A percentile compares a stretch with the other conserved stretches of the same genome.
These are phyloP conservation scores for Manis javanica DNA, from an alignment of 2,797 vertebrate genomes.

Conservation along the genomic window DNA sequence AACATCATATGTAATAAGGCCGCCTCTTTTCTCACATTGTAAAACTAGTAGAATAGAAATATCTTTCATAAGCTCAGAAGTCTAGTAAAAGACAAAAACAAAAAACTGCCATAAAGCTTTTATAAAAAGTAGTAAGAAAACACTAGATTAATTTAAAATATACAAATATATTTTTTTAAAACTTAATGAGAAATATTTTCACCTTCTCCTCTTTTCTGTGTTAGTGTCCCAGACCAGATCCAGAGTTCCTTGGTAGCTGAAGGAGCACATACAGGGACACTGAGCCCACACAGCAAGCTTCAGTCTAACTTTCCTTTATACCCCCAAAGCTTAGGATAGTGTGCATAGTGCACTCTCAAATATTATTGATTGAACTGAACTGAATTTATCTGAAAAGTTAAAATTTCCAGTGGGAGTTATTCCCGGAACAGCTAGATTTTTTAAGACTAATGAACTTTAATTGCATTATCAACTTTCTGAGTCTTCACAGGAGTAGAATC, in stretches of 20 bases:
- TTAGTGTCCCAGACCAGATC: not conserved
- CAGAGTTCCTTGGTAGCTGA: not conserved
- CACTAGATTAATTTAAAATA: not conserved
- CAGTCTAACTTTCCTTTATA: not conserved
- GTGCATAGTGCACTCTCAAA: not conserved
- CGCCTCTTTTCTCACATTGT: slow-evolving; percentile 1
- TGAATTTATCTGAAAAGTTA: not conserved
- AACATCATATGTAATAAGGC: not conserved
- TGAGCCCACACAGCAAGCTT: too few relatives aligned
- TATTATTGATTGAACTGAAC: not conserved
- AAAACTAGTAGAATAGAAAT: slow-evolving; percentile 8
- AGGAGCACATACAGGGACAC: not conserved
- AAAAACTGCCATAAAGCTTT: not conserved
- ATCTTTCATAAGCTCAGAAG: not conserved
- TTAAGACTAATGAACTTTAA: not conserved
- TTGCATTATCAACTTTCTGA: not conserved
- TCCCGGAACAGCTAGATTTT: slow-evolving; percentile 4
- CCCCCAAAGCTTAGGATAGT: not conserved
- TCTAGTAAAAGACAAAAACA: not conserved
- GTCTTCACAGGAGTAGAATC: not conserved
- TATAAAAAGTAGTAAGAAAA: not conserved
- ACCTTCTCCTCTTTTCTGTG: not conserved
- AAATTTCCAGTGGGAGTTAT: not conserved
- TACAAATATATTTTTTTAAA: not conserved
- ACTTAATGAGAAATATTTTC: not conserved